Base-by-base conservation (phyloP, 2,888 invertebrate genomes). In the Chydorus sphaericus region DNA sequence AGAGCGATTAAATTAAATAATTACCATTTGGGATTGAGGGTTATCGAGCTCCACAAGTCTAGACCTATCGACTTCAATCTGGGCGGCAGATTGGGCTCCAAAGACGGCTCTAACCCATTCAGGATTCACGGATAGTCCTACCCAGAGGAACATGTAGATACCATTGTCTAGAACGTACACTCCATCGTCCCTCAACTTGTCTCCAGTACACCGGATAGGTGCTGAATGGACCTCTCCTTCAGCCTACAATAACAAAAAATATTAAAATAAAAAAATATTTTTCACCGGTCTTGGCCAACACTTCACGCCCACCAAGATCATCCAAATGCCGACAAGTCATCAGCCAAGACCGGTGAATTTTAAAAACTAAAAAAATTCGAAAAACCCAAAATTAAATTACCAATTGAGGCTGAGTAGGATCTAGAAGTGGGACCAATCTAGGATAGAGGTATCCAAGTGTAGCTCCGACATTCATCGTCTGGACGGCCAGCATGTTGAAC, bases 111-210 rank as follows among this genome's bases (percentile, higher is more conserved):
- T 83, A 5, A 93, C 75, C 79, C 91, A 91, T 56, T 85, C 83
- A 0, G 82, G 73, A 48, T 78, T 75, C 30, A 89, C 80, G 38
- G 80, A 79, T 58, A 84, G 74, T 0, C 98, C 97, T 65, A 98
- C 77, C 94, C 96, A 98, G 58, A 98, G 67, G 68, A 97, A 86
- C 81, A 97, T 84, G 68, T 91, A 85, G 33, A 97, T 81, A 59
- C 97, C 96, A 72, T 97, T 98, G 71, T 98, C 98, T 59, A 93
- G 73, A 59, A 97, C 73, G 68, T 89, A 97, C 7, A 89, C 89
- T 31, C 93, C 92, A 64, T 83, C 81, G 58, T 90, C 87, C 56
- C 72, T 70, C 73, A 94, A 81, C 73, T 91, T 90, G 64, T 93
- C 93, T 57, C 83, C 73, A 7, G 89, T 85, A 66, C 92, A 93